These are phyloP conservation scores for Corynorhinus townsendii DNA, from an alignment of 2,113 vertebrate genomes.

Conservation along the genomic window DNA sequence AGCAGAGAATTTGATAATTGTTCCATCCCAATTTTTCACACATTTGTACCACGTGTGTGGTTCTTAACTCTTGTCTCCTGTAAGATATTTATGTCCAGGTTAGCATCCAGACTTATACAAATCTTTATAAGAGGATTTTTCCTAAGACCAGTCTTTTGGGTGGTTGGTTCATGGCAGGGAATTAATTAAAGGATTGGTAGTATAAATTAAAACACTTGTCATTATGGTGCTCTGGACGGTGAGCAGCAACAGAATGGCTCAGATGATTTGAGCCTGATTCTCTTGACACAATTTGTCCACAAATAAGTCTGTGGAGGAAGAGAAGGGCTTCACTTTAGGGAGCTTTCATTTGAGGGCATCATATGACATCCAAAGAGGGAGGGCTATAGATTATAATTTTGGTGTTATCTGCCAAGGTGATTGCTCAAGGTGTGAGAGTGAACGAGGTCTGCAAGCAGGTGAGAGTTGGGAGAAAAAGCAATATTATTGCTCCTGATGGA, in stretches of 20 bases:
- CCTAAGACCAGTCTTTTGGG: background rate
- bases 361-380: background rate
- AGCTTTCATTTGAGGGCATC: background rate
- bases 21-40: background rate
- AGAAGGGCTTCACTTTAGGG: background rate
- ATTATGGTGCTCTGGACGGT: rapidly evolving
- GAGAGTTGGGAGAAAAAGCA: background rate
- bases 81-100: background rate
- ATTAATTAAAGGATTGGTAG: background rate
- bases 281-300: background rate
- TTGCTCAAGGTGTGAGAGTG: background rate
- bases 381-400: background rate
- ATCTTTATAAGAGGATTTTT: background rate
- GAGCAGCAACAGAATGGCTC: background rate
- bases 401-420: background rate
- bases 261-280: background rate
- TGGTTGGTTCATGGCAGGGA: background rate
- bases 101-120: background rate
- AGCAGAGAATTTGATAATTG: background rate
- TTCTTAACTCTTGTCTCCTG: background rate
- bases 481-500: background rate
- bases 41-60: background rate
- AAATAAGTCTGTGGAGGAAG: background rate
- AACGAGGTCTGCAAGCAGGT: background rate
- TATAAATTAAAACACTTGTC: too few species aligned